Evolutionary conservation across 2,888 invertebrate genomes (phyloP).

Genomic region (Metopia argyrocephala): DNA sequence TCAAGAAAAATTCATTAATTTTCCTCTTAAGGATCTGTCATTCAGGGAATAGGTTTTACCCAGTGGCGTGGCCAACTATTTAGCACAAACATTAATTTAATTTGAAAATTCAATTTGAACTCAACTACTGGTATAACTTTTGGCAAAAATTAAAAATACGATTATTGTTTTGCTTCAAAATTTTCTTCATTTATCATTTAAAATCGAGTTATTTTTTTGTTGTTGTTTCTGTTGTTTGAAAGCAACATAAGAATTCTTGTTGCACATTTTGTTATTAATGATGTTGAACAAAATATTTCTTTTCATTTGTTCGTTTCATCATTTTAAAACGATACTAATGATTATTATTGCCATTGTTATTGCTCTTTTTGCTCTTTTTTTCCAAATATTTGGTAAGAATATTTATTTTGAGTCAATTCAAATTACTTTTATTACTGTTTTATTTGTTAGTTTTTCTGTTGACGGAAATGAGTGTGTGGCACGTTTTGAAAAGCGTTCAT

Average conservation of each 20-base stretch:
- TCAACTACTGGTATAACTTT: slow-evolving; percentile 61
- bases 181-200: slow-evolving; percentile 50
- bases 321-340: slow-evolving; percentile 47
- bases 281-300: slow-evolving; percentile 74
- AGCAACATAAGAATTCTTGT: slow-evolving; percentile 66
- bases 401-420: slow-evolving; percentile 37
- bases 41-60: slow-evolving; percentile 56
- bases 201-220: slow-evolving; percentile 70
- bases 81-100: slow-evolving; percentile 71
- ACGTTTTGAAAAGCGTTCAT: slow-evolving; percentile 28
- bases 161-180: neutral
- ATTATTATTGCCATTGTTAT: slow-evolving; percentile 46
- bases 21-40: slow-evolving; percentile 63
- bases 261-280: slow-evolving; percentile 76
- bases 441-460: slow-evolving; percentile 61
- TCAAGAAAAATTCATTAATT: slow-evolving; percentile 74
- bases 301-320: slow-evolving; percentile 7
- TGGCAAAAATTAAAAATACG: slow-evolving; percentile 57
- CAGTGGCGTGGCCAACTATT: slow-evolving; percentile 66
- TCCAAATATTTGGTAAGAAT: neutral
- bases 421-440: slow-evolving; percentile 64
- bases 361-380: slow-evolving; percentile 55
- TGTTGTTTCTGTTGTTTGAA: neutral
- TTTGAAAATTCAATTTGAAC: slow-evolving; percentile 31
- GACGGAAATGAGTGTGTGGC: slow-evolving; percentile 60